phyloP scores from a whole-genome alignment of 2,113 vertebrate species.

The Engraulis encrasicolus region DNA sequence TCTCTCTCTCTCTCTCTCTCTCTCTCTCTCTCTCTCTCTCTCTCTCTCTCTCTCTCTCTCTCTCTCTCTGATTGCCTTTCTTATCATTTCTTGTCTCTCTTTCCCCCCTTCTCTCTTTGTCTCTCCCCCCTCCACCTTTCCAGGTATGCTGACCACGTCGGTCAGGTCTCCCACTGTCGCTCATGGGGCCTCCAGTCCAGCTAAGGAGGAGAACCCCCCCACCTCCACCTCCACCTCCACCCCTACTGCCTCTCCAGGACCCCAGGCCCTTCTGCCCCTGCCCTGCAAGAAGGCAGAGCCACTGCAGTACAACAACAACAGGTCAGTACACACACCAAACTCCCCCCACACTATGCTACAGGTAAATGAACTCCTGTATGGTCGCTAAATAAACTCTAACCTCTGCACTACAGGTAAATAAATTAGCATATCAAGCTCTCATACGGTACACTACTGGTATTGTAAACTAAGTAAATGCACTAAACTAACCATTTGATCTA shows the following conservation, averaged over 20 bases:
- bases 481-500: no score
- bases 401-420: no score
- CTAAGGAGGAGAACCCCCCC: conserved; percentile 43
- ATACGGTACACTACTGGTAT: no score
- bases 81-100: neutral
- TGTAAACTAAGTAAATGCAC: no score
- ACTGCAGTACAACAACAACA: conserved; percentile 74
- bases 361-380: no score
- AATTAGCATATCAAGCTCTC: no score
- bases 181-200: conserved; percentile 30
- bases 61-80: neutral
- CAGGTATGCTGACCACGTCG: conserved; percentile 45
- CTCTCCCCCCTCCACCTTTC: neutral
- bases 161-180: conserved; percentile 53
- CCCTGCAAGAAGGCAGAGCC: conserved; percentile 58
- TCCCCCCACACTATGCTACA: no score
- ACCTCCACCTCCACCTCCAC: no score
- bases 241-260: no score
- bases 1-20: neutral
- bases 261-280: conserved; percentile 61
- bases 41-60: neutral
- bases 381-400: no score
- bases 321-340: neutral
- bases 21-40: neutral
- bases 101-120: neutral